A percentile compares a stretch with the other conserved stretches of the same genome.
These are phyloP conservation scores for Haemorhous mexicanus DNA, from an alignment of 2,113 vertebrate genomes.

Conservation along the genomic window DNA sequence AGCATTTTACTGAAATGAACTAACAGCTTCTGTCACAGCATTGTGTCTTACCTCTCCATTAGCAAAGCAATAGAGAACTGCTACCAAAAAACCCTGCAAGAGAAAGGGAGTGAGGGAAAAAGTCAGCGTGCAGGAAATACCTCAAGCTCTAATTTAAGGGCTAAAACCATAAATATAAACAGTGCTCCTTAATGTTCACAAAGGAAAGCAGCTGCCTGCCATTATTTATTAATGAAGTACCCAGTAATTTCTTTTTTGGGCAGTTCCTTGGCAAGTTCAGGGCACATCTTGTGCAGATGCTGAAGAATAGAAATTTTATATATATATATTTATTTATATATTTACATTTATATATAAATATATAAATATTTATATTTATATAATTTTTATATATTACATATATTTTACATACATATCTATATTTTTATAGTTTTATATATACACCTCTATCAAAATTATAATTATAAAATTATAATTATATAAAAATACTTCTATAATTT, in stretches of 20 bases:
- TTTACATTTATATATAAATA: too few species aligned
- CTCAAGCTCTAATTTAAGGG: background rate
- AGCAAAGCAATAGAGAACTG: slow-evolving; percentile 91
- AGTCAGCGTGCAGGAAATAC: background rate
- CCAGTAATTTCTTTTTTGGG: background rate
- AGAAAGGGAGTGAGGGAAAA: background rate
- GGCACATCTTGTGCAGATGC: background rate
- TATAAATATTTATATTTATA: too few species aligned
- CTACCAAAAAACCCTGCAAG: slow-evolving; percentile 88
- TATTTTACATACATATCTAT: too few species aligned
- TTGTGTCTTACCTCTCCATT: slow-evolving; percentile 89
- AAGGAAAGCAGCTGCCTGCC: background rate
- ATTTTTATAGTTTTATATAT: too few species aligned
- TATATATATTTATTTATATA: too few species aligned
- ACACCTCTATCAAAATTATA: too few species aligned
- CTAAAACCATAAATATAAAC: background rate
- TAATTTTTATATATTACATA: too few species aligned
- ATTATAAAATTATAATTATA: too few species aligned
- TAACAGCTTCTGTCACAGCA: background rate
- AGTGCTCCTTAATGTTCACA: background rate
- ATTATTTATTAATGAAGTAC: background rate
- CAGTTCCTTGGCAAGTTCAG: background rate
- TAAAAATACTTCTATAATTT: too few species aligned
- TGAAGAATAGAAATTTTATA: background rate
- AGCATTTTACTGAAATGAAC: background rate